Evolutionary conservation across 2,113 vertebrate species (phyloP).

Genomic region (Nymphicus hollandicus): DNA sequence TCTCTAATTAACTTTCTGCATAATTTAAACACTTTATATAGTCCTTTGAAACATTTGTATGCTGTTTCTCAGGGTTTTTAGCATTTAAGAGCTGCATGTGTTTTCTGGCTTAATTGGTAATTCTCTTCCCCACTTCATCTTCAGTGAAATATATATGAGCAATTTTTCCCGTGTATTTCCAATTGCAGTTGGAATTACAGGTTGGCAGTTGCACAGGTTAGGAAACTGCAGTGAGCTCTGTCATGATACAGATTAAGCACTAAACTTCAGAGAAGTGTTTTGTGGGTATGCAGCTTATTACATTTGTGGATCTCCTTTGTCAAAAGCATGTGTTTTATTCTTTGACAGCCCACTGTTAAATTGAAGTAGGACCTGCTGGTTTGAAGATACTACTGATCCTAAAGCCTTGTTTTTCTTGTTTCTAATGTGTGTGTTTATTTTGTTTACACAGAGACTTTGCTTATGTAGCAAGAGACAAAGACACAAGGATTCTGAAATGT

Average conservation of each 20-base stretch:
- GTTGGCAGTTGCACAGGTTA: not conserved
- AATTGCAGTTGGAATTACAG: not conserved
- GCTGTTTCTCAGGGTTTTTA: not conserved
- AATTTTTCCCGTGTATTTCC: not conserved
- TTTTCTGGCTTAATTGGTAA: not conserved
- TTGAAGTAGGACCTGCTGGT: not conserved
- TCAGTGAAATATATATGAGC: not conserved
- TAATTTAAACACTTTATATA: slow-evolving; percentile 13
- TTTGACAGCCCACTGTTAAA: not conserved
- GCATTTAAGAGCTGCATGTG: not conserved
- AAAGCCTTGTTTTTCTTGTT: not conserved
- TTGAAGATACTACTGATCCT: not conserved
- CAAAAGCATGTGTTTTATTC: not conserved
- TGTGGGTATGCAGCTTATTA: not conserved
- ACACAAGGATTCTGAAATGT: slow-evolving; percentile 98
- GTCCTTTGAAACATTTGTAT: not conserved
- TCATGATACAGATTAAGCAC: not conserved
- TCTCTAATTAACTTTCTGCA: slow-evolving; percentile 47
- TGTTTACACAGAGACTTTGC: slow-evolving; percentile 89
- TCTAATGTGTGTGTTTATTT: not conserved
- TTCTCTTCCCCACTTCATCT: not conserved
- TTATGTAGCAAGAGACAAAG: slow-evolving; percentile 95
- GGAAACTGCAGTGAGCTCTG: not conserved
- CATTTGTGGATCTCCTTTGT: not conserved
- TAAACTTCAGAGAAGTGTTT: not conserved